Conservation (phyloP, 2,113 vertebrate species). For the Rhynchomys soricoides region DNA sequence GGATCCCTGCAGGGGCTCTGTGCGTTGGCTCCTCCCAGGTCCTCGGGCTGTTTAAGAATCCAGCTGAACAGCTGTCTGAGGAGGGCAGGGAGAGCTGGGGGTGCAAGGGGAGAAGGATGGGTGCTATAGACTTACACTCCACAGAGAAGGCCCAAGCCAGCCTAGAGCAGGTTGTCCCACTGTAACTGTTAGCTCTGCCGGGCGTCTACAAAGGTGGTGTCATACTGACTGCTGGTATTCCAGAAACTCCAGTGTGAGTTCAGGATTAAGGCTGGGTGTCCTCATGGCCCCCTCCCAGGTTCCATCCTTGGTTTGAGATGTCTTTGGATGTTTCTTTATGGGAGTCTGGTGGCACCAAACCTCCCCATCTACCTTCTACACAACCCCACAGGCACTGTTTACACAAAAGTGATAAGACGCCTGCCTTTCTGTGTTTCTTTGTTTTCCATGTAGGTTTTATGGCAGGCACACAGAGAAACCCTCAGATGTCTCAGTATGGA, state of each 20-base stretch:
- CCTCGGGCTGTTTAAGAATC: not conserved
- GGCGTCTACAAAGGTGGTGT: not conserved
- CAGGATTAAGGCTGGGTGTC: not conserved
- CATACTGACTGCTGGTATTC: too few relatives aligned
- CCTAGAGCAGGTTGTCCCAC: rapidly evolving
- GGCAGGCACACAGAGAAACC: slow-evolving; percentile 93
- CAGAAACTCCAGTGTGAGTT: not conserved
- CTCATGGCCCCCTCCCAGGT: not conserved
- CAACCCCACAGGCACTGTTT: not conserved
- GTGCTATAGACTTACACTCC: not conserved
- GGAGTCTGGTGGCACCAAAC: rapidly evolving
- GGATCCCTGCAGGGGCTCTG: rapidly evolving
- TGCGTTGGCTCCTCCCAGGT: rapidly evolving
- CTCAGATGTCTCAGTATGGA: slow-evolving; percentile 92
- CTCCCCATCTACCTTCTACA: not conserved
- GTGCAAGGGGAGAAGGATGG: not conserved
- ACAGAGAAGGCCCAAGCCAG: not conserved
- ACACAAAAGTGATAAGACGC: not conserved
- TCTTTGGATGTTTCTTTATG: not conserved
- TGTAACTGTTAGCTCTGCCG: too few relatives aligned
- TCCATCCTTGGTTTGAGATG: not conserved
- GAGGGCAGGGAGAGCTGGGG: too few relatives aligned
- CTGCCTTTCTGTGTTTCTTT: slow-evolving; percentile 36
- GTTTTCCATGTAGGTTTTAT: slow-evolving; percentile 90
- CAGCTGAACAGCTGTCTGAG: not conserved